Percentiles rank a stretch among this genome's conserved stretches.
phyloP scores from a whole-genome alignment of 1,140 invertebrate genomes.

The Zaprionus lachaisei region DNA sequence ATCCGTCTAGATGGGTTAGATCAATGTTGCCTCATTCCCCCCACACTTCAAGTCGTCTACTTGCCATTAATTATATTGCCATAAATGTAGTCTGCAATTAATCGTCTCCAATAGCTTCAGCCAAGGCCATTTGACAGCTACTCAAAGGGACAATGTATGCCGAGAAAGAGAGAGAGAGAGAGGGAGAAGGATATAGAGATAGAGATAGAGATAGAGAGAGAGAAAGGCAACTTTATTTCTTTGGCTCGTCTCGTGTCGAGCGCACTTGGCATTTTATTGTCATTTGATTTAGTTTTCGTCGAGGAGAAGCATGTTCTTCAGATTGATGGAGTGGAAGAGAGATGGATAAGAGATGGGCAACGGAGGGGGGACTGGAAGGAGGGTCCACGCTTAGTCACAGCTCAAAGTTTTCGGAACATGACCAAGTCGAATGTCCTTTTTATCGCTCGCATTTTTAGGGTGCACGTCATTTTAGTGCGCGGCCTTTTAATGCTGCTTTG shows the following conservation, averaged over 20 bases:
- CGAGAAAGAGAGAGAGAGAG: neutral
- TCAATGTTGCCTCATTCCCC: neutral
- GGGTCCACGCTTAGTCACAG: neutral
- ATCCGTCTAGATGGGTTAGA: too few relatives aligned
- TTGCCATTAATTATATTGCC: neutral
- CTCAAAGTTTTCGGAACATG: constrained; percentile 8
- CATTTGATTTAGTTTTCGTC: constrained; percentile 9
- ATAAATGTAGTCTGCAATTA: constrained; percentile 7
- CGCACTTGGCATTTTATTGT: constrained; percentile 1
- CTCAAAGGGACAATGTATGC: neutral
- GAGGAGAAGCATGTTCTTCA: neutral
- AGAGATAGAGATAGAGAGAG: neutral
- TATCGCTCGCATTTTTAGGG: constrained; percentile 31
- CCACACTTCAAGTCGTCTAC: neutral
- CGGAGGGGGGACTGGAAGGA: neutral
- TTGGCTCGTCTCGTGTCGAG: neutral
- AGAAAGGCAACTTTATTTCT: neutral
- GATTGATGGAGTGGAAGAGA: neutral
- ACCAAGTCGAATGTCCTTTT: constrained; percentile 14
- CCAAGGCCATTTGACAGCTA: constrained; percentile 5
- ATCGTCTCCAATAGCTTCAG: neutral
- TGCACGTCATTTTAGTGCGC: constrained; percentile 32
- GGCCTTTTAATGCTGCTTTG: constrained; percentile 38
- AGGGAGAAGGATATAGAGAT: too few relatives aligned
- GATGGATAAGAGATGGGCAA: neutral